Percentiles rank a stretch among this genome's conserved stretches.
Conservation (phyloP, 2,113 vertebrate genomes). For the Fregetta grallaria region DNA sequence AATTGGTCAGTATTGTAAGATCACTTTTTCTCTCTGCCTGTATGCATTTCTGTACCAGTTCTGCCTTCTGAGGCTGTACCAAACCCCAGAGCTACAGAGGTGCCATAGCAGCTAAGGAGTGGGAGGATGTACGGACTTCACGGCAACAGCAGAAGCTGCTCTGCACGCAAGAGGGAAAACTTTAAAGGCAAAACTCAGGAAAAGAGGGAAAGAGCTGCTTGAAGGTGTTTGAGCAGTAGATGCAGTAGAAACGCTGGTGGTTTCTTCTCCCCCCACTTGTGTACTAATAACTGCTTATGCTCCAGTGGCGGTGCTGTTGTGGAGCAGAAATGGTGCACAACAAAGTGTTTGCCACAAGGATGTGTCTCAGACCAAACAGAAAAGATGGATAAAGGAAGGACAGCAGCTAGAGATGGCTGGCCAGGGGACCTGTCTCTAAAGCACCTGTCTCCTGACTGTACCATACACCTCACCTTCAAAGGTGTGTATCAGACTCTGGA, state of each 20-base stretch:
- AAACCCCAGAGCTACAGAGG: not conserved
- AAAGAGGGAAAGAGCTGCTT: not conserved
- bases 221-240: not conserved
- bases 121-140: not conserved
- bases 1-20: not conserved
- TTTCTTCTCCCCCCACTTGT: rapidly evolving
- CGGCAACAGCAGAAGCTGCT: not conserved
- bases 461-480: not conserved
- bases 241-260: not conserved
- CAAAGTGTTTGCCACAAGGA: not conserved
- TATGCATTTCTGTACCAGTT: not conserved
- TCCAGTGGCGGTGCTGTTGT: not conserved
- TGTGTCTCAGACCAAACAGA: not conserved
- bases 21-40: not conserved
- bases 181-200: not conserved
- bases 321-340: not conserved
- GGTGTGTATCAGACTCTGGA: not conserved
- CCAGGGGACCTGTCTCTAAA: not conserved
- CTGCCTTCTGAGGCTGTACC: not conserved
- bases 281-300: not conserved
- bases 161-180: not conserved
- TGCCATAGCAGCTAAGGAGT: not conserved
- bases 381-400: not conserved
- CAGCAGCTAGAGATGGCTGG: not conserved
- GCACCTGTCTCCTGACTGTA: not conserved